Evolutionary conservation across 1,140 invertebrate species (phyloP).

Genomic region (Venustaconcha ellipsiformis): DNA sequence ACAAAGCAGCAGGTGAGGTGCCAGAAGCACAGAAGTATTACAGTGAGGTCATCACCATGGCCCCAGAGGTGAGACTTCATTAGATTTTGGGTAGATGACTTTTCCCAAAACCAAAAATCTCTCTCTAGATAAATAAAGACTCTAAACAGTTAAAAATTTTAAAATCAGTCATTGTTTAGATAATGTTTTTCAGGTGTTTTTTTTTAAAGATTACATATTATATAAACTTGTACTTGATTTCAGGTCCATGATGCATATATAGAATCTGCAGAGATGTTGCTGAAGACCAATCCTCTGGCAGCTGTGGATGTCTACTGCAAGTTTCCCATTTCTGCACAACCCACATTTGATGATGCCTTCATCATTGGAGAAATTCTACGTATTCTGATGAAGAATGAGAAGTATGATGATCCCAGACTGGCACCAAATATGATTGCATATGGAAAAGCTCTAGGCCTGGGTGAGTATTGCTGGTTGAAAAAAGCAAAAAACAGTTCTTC

Average conservation of each 20-base stretch:
- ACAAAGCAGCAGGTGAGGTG: constrained; percentile 45
- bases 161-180: too few relatives aligned
- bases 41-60: constrained; percentile 62
- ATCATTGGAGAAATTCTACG: constrained; percentile 66
- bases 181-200: too few relatives aligned
- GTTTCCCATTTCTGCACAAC: constrained; percentile 65
- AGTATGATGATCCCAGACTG: constrained; percentile 65
- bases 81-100: too few relatives aligned
- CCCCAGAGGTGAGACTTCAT: constrained; percentile 56
- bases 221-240: constrained; percentile 11
- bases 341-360: constrained; percentile 67
- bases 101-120: background rate
- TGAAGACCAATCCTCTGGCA: constrained; percentile 57
- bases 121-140: too few relatives aligned
- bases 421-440: constrained; percentile 61
- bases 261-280: constrained; percentile 66
- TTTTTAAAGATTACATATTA: background rate
- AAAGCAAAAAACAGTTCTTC: background rate
- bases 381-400: constrained; percentile 66
- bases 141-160: too few relatives aligned
- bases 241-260: constrained; percentile 68
- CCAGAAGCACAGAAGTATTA: constrained; percentile 64
- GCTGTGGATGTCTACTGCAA: constrained; percentile 66
- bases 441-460: constrained; percentile 62
- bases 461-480: constrained; percentile 38